Percentiles rank a stretch among this genome's conserved stretches.
phyloP scores from a whole-genome alignment of 2,797 vertebrate species.

The Jordanella pulchra region DNA sequence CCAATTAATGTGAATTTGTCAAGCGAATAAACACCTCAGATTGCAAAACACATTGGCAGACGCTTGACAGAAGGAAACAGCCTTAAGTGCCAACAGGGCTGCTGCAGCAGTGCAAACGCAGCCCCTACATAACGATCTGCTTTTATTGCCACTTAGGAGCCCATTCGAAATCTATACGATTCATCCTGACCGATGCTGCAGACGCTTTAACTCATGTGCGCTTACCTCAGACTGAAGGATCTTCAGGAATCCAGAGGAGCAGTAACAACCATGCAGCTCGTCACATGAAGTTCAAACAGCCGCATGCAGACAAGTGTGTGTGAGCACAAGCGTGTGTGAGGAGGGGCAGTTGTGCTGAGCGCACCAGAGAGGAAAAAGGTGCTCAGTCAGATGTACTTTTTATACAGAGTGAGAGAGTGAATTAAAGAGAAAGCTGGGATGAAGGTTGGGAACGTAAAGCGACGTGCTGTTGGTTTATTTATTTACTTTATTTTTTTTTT shows the following conservation, averaged over 20 bases:
- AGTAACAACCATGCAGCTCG: conserved; percentile 42
- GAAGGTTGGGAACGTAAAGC: conserved; percentile 20
- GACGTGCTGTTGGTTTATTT: not conserved
- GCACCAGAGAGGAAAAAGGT: conserved; percentile 70
- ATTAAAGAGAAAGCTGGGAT: conserved; percentile 18
- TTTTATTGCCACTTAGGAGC: conserved; percentile 51
- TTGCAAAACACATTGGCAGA: conserved; percentile 27
- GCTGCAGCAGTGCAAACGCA: conserved; percentile 36
- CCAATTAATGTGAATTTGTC: not conserved
- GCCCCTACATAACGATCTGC: conserved; percentile 25
- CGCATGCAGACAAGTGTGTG: conserved; percentile 27
- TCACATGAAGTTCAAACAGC: conserved; percentile 47
- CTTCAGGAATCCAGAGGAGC: conserved; percentile 51
- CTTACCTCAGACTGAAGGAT: conserved; percentile 73
- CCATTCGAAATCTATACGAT: conserved; percentile 25
- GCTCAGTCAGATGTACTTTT: conserved; percentile 73
- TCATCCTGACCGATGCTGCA: conserved; percentile 19
- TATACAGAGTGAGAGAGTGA: conserved; percentile 48
- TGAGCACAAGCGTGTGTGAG: conserved; percentile 29
- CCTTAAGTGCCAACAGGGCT: conserved; percentile 47
- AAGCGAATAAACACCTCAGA: conserved; percentile 10
- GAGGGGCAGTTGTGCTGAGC: conserved; percentile 70
- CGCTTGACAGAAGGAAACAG: conserved; percentile 36
- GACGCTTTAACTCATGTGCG: conserved; percentile 37
- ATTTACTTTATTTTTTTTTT: not conserved